Conservation (phyloP, 1,140 invertebrate genomes). For the Cyphomyrmex costatus region DNA sequence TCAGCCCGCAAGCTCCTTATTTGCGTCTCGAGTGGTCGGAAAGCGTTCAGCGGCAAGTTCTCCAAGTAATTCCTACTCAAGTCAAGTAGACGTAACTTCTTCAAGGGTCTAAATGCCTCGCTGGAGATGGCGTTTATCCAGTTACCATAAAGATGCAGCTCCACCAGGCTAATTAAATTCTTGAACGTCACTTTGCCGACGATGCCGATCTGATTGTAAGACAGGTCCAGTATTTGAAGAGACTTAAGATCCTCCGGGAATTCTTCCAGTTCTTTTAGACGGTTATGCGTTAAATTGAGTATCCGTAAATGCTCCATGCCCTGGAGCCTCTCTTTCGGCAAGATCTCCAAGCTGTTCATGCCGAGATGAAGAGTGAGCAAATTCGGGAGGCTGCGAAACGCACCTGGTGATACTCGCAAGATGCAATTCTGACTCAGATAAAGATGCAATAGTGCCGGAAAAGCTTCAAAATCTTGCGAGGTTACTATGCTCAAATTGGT, state of each 20-base stretch:
- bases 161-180: conserved; percentile 91
- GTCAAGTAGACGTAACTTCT: conserved; percentile 93
- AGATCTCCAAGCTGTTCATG: conserved; percentile 93
- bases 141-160: conserved; percentile 94
- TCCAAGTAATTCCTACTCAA: conserved; percentile 95
- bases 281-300: conserved; percentile 94
- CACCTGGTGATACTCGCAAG: conserved; percentile 93
- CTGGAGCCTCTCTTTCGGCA: conserved; percentile 94
- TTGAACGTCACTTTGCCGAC: conserved; percentile 92
- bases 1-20: conserved; percentile 92
- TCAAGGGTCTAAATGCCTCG: conserved; percentile 93
- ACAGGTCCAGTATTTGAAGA: conserved; percentile 93
- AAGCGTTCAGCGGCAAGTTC: conserved; percentile 92
- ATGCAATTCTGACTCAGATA: conserved; percentile 92
- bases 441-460: conserved; percentile 92
- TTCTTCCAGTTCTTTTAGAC: conserved; percentile 93
- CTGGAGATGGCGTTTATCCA: conserved; percentile 92
- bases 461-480: conserved; percentile 95
- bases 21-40: conserved; percentile 93
- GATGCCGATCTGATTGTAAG: conserved; percentile 93
- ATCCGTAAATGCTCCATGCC: conserved; percentile 91
- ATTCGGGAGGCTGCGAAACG: conserved; percentile 92
- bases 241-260: conserved; percentile 93
- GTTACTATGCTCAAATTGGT: conserved; percentile 95
- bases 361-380: conserved; percentile 94